These are phyloP conservation scores for Carcharodon carcharias DNA, from an alignment of 2,797 vertebrate genomes.

Conservation along the genomic window DNA sequence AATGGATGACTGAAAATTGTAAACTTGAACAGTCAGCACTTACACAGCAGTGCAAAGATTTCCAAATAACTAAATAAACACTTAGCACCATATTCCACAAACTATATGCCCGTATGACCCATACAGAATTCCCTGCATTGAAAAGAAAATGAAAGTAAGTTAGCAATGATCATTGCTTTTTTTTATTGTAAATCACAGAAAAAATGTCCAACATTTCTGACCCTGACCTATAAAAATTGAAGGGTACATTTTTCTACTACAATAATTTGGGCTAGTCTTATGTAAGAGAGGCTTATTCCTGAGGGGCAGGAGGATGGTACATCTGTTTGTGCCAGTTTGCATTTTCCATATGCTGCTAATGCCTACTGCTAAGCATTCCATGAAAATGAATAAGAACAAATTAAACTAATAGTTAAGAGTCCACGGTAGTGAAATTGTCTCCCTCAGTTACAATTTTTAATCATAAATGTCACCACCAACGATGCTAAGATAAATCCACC, in stretches of 20 bases:
- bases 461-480: neutral
- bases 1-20: constrained; percentile 16
- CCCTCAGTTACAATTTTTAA: neutral
- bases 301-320: neutral
- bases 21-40: neutral
- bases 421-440: neutral
- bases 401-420: neutral
- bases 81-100: neutral
- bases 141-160: no score
- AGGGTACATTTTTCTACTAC: neutral
- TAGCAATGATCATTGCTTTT: neutral
- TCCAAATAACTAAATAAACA: constrained; percentile 25
- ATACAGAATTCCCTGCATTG: neutral
- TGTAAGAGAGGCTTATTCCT: neutral
- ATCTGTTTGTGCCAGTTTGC: neutral
- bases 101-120: neutral
- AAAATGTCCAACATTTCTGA: neutral
- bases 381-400: neutral
- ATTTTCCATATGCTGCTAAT: neutral
- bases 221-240: neutral
- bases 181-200: neutral
- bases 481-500: neutral
- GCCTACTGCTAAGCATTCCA: neutral
- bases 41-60: neutral
- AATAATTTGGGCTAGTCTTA: neutral